A percentile compares a stretch with the other conserved stretches of the same genome.
These are phyloP conservation scores for Halotydeus destructor DNA, from an alignment of 1,140 invertebrate species.

Conservation along the genomic window DNA sequence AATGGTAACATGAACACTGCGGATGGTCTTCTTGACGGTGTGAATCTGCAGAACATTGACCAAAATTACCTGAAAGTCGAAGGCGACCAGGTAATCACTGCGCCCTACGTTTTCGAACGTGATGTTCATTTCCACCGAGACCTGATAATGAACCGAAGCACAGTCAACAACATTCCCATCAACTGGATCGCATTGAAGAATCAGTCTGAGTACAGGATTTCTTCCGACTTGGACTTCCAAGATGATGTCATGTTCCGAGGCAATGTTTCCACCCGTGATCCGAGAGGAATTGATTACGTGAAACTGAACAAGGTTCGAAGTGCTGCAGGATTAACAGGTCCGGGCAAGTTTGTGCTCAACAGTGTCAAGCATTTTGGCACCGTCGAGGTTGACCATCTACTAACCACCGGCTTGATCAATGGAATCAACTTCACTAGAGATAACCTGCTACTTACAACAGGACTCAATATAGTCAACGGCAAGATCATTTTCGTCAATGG, in stretches of 20 bases:
- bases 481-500: constrained; percentile 6
- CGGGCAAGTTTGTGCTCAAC: not conserved
- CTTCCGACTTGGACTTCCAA: too few species aligned
- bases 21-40: constrained; percentile 4
- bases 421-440: constrained; percentile 9
- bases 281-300: constrained; percentile 8
- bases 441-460: constrained; percentile 10
- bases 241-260: constrained; percentile 1
- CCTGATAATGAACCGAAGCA: too few species aligned
- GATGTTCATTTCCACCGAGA: not conserved
- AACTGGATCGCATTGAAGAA: not conserved
- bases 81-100: constrained; percentile 8
- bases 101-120: constrained; percentile 10
- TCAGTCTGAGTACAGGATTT: not conserved
- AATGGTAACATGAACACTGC: not conserved
- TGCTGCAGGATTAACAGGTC: constrained; percentile 5
- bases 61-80: constrained; percentile 4
- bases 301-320: constrained; percentile 11
- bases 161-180: not conserved
- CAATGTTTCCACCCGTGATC: constrained; percentile 5
- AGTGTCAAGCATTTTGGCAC: not conserved
- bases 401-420: constrained; percentile 8
- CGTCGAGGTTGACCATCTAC: not conserved
- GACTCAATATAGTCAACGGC: constrained; percentile 10
- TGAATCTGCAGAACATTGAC: constrained; percentile 6